A percentile compares a stretch with the other conserved stretches of the same genome.
phyloP scores from a whole-genome alignment of 2,113 vertebrate genomes.

The Cryptomyrus ogoouensis region DNA sequence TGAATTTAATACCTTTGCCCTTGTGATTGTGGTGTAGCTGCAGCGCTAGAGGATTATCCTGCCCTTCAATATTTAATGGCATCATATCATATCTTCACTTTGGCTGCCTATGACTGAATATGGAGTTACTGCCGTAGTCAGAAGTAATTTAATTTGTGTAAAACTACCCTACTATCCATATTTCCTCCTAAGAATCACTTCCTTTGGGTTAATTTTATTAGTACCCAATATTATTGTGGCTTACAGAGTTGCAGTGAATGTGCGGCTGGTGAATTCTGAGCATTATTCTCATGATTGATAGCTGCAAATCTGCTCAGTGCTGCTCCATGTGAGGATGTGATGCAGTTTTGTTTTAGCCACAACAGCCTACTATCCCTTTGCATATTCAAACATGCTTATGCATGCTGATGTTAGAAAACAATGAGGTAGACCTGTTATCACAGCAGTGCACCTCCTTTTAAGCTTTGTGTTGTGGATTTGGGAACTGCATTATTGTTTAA shows the following conservation, averaged over 20 bases:
- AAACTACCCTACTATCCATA: neutral
- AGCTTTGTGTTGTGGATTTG: neutral
- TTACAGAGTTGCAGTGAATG: neutral
- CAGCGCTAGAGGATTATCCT: neutral
- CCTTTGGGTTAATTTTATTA: neutral
- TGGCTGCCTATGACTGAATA: neutral
- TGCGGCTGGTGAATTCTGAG: neutral
- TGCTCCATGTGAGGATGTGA: neutral
- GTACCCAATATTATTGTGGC: neutral
- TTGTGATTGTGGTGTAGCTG: neutral
- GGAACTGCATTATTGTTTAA: neutral
- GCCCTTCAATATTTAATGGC: neutral
- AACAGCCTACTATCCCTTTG: neutral
- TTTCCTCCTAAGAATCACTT: neutral
- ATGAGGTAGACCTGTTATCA: neutral
- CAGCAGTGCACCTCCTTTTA: neutral
- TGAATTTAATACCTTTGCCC: constrained; percentile 5
- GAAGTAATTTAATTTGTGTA: constrained; percentile 12
- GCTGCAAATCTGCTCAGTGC: neutral
- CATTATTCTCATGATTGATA: neutral
- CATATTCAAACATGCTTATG: neutral
- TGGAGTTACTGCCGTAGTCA: neutral
- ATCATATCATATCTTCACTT: constrained; percentile 1
- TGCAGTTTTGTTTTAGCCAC: neutral
- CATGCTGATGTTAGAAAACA: neutral